These are phyloP conservation scores for Numenius arquata DNA, from an alignment of 2,113 vertebrate genomes.

Conservation along the genomic window DNA sequence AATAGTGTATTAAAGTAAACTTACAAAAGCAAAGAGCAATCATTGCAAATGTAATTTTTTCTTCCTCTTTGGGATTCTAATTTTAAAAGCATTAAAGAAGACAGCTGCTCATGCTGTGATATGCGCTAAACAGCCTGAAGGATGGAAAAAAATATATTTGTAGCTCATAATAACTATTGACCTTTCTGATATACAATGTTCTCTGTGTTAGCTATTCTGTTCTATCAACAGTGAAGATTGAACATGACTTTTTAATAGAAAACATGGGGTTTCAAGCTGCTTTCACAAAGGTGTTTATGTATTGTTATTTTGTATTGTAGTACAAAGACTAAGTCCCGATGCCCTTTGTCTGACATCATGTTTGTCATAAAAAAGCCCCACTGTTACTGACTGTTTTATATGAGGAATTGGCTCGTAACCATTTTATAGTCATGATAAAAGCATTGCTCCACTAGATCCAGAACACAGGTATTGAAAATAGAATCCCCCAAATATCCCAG, in stretches of 20 bases:
- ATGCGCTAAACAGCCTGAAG: constrained; percentile 83
- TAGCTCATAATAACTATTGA: constrained; percentile 88
- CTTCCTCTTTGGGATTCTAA: constrained; percentile 84
- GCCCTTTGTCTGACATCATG: constrained; percentile 82
- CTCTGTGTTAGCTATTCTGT: constrained; percentile 82
- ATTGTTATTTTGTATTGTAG: constrained; percentile 80
- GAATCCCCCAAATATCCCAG: constrained; percentile 62
- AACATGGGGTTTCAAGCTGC: constrained; percentile 81
- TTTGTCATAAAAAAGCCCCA: constrained; percentile 66
- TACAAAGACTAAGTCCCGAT: constrained; percentile 77
- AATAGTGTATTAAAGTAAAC: constrained; percentile 84
- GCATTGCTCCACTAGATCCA: constrained; percentile 65
- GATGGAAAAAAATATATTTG: constrained; percentile 85
- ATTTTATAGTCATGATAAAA: constrained; percentile 77
- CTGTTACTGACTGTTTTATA: constrained; percentile 70
- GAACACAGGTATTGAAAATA: constrained; percentile 59
- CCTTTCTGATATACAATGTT: constrained; percentile 86
- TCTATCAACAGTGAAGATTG: constrained; percentile 86
- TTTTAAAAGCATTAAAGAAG: constrained; percentile 86
- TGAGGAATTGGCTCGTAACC: constrained; percentile 75
- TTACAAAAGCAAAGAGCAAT: constrained; percentile 84
- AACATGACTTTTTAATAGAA: constrained; percentile 88
- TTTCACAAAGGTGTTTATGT: constrained; percentile 82
- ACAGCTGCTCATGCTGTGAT: constrained; percentile 86
- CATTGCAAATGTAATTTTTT: constrained; percentile 81